phyloP scores from a whole-genome alignment of 2,797 vertebrate genomes.

The Pangasius mekongensis region DNA sequence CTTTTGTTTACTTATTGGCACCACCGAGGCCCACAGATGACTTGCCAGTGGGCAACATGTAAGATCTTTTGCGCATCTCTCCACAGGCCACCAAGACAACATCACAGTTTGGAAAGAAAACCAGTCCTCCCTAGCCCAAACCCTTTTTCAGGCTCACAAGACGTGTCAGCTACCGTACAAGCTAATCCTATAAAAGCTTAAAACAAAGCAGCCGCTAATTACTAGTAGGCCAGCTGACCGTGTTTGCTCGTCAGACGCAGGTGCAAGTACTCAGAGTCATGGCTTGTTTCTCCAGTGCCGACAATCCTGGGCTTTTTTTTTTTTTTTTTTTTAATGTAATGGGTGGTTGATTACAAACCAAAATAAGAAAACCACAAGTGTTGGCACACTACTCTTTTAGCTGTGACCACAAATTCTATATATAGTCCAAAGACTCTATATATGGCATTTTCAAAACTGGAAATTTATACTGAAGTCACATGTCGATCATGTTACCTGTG shows the following conservation, averaged over 20 bases:
- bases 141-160: constrained; percentile 7
- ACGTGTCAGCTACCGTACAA: constrained; percentile 59
- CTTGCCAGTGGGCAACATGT: background rate
- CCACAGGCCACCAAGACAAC: background rate
- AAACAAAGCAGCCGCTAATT: constrained; percentile 56
- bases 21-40: background rate
- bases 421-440: constrained; percentile 16
- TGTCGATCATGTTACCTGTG: constrained; percentile 12
- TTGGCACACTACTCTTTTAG: background rate
- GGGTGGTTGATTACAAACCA: background rate
- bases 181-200: constrained; percentile 55
- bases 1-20: background rate
- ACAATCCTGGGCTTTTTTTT: constrained; percentile 43
- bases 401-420: background rate
- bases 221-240: constrained; percentile 52
- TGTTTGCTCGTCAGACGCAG: constrained; percentile 66
- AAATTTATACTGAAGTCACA: constrained; percentile 38
- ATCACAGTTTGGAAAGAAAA: constrained; percentile 4
- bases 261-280: constrained; percentile 54
- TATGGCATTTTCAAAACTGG: constrained; percentile 20
- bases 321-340: background rate
- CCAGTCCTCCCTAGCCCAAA: background rate
- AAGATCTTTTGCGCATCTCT: constrained; percentile 32
- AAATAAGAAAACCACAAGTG: background rate
- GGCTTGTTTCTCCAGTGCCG: constrained; percentile 15